A percentile compares a stretch with the other conserved stretches of the same genome.
Evolutionary conservation across 2,888 invertebrate genomes (phyloP).

Genomic region (Tenthredo scrophulariae): DNA sequence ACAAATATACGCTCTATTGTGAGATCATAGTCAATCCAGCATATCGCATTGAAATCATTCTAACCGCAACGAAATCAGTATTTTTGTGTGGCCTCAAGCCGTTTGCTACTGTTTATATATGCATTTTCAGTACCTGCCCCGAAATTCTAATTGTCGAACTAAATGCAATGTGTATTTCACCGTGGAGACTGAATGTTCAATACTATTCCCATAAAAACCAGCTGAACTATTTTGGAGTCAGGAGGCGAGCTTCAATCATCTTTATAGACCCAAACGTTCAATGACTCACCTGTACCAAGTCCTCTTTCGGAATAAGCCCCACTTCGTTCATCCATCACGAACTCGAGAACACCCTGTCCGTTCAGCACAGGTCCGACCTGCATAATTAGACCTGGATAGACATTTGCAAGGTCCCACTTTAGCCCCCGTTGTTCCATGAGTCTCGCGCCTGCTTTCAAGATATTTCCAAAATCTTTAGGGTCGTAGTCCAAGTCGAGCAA

Average conservation of each 20-base stretch:
- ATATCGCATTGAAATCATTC: not conserved
- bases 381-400: slow-evolving; percentile 89
- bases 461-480: slow-evolving; percentile 86
- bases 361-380: slow-evolving; percentile 86
- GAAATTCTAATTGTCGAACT: not conserved
- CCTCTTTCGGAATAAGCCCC: slow-evolving; percentile 81
- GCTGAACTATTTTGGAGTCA: not conserved
- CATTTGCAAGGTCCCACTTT: slow-evolving; percentile 86
- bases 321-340: slow-evolving; percentile 82
- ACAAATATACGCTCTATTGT: not conserved
- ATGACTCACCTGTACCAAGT: slow-evolving; percentile 82
- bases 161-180: not conserved
- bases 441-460: slow-evolving; percentile 71
- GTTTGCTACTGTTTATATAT: not conserved
- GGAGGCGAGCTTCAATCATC: not conserved
- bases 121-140: not conserved
- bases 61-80: not conserved
- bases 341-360: slow-evolving; percentile 87
- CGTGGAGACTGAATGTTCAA: not conserved
- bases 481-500: slow-evolving; percentile 86
- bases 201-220: not conserved
- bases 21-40: not conserved
- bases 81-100: not conserved
- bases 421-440: slow-evolving; percentile 85
- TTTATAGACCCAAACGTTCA: not conserved